These are phyloP conservation scores for Dasyurus viverrinus DNA, from an alignment of 2,113 vertebrate genomes.

Conservation along the genomic window DNA sequence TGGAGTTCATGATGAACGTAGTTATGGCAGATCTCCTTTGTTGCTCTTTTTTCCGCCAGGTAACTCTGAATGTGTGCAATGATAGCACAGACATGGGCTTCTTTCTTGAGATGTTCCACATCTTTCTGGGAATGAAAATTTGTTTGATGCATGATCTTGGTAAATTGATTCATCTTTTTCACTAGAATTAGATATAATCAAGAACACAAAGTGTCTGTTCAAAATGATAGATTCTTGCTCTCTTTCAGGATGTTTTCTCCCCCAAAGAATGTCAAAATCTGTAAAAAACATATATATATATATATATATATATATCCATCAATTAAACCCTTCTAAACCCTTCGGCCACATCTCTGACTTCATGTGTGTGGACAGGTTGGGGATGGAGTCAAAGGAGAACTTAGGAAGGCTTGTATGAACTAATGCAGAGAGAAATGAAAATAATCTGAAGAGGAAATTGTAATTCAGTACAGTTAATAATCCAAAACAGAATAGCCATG, in stretches of 20 bases:
- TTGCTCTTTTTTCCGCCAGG: slow-evolving; percentile 85
- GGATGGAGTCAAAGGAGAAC: neutral
- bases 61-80: slow-evolving; percentile 86
- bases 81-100: slow-evolving; percentile 71
- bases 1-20: slow-evolving; percentile 90
- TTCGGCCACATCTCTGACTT: slow-evolving; percentile 34
- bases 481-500: neutral
- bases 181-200: no score
- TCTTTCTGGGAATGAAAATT: no score
- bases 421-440: neutral
- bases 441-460: neutral
- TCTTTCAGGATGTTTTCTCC: no score
- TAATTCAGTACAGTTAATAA: neutral
- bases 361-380: no score
- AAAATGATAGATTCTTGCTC: no score
- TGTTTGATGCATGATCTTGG: no score
- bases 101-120: no score
- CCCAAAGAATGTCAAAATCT: slow-evolving; percentile 87
- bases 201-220: no score
- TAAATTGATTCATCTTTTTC: no score
- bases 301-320: slow-evolving; percentile 82
- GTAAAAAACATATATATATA: slow-evolving; percentile 78
- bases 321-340: slow-evolving; percentile 88
- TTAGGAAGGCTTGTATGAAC: neutral
- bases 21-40: slow-evolving; percentile 88